A percentile compares a stretch with the other conserved stretches of the same genome.
Evolutionary conservation across 2,797 vertebrate species (phyloP).

Genomic region (Acanthornis magna): DNA sequence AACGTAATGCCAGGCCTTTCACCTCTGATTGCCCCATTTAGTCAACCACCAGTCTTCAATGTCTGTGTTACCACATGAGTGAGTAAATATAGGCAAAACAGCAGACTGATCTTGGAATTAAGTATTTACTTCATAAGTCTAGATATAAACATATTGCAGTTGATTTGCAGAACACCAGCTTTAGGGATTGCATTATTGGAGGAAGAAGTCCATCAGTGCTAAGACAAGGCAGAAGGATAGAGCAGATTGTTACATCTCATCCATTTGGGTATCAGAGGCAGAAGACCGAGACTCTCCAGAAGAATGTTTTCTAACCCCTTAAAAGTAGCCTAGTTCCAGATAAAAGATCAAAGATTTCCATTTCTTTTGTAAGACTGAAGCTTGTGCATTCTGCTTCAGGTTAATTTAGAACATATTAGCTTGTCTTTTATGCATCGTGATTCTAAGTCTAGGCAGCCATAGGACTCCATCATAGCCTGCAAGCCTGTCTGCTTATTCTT

Average conservation of each 20-base stretch:
- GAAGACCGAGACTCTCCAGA: background rate
- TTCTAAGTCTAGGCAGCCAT: background rate
- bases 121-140: background rate
- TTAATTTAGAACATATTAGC: background rate
- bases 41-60: background rate
- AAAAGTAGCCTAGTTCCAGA: background rate
- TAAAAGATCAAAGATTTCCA: background rate
- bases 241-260: background rate
- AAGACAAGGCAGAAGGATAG: background rate
- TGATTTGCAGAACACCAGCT: background rate
- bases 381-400: background rate
- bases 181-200: background rate
- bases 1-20: background rate
- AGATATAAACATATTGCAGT: background rate
- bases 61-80: background rate
- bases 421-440: background rate
- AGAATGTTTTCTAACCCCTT: background rate
- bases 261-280: background rate
- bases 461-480: background rate
- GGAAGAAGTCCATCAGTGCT: background rate
- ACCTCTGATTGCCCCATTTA: background rate
- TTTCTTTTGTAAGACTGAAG: background rate
- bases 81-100: background rate
- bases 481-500: slow-evolving; percentile 7
- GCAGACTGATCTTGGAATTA: background rate